Conservation (phyloP, 2,888 invertebrate genomes). For the Leucophenga montana region DNA sequence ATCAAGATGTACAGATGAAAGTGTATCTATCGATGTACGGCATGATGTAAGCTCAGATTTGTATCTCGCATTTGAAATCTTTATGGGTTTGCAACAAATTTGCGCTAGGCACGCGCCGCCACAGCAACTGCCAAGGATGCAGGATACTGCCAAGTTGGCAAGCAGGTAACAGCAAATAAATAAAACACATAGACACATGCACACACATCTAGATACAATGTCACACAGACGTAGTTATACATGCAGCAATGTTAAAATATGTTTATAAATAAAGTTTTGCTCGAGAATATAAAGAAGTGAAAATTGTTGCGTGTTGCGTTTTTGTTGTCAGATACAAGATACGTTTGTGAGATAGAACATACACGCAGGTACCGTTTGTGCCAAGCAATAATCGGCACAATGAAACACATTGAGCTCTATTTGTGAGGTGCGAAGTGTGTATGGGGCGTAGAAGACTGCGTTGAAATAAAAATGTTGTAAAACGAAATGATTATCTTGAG, state of each 20-base stretch:
- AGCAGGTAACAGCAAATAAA: constrained; percentile 55
- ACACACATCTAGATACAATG: neutral
- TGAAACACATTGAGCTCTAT: neutral
- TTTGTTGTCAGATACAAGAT: constrained; percentile 33
- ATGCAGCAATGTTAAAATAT: constrained; percentile 63
- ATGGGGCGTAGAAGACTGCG: constrained; percentile 13
- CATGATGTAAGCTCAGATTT: constrained; percentile 48
- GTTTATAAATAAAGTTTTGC: constrained; percentile 58
- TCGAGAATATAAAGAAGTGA: constrained; percentile 62
- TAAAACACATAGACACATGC: constrained; percentile 46
- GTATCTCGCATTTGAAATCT: constrained; percentile 51
- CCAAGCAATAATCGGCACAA: constrained; percentile 50
- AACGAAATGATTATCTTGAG: constrained; percentile 61
- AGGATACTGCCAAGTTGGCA: constrained; percentile 1
- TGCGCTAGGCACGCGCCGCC: constrained; percentile 22
- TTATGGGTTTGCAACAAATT: constrained; percentile 43
- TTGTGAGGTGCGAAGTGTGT: constrained; percentile 41
- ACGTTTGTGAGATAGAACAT: neutral
- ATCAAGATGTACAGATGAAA: constrained; percentile 33
- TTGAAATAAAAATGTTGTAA: constrained; percentile 57
- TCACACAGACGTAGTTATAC: constrained; percentile 9
- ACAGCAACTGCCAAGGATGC: constrained; percentile 3
- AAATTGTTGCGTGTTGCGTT: constrained; percentile 65
- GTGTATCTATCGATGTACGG: constrained; percentile 36
- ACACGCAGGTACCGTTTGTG: constrained; percentile 46